phyloP scores from a whole-genome alignment of 2,797 vertebrate species.

The Natrix natrix region DNA sequence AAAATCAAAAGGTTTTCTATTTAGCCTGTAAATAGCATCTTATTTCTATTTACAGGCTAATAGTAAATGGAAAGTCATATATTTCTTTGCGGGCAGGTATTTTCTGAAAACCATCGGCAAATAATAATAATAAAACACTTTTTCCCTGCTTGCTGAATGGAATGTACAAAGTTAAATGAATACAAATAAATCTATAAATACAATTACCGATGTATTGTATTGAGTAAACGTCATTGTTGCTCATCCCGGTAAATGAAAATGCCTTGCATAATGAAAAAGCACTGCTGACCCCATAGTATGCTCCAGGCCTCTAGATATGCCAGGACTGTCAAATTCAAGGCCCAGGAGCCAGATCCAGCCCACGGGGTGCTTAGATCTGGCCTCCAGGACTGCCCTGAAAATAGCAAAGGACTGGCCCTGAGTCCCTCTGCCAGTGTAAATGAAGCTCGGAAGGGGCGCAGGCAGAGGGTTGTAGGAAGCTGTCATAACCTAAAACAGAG shows the following conservation, averaged over 20 bases:
- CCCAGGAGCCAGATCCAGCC: too few relatives aligned
- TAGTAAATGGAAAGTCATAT: not conserved
- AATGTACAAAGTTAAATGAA: not conserved
- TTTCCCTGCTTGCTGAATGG: not conserved
- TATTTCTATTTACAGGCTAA: not conserved
- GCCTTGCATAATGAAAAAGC: not conserved
- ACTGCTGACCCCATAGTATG: too few relatives aligned
- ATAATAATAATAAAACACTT: not conserved
- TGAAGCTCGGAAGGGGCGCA: too few relatives aligned
- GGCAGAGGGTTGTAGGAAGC: too few relatives aligned
- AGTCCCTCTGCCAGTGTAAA: too few relatives aligned
- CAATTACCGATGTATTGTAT: not conserved
- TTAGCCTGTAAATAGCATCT: not conserved
- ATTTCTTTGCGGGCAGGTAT: not conserved
- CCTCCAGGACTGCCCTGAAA: too few relatives aligned
- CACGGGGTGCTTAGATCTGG: too few relatives aligned
- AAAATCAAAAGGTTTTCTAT: not conserved
- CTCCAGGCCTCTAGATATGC: not conserved
- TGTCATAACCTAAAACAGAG: too few relatives aligned
- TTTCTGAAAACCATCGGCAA: not conserved
- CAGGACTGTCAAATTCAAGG: too few relatives aligned
- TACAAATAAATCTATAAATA: not conserved
- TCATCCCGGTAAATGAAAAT: not conserved
- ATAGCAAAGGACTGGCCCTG: too few relatives aligned
- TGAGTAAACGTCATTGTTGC: not conserved